A percentile compares a stretch with the other conserved stretches of the same genome.
Evolutionary conservation across 1,140 invertebrate genomes (phyloP).

Genomic region (Chrysomallon squamiferum): DNA sequence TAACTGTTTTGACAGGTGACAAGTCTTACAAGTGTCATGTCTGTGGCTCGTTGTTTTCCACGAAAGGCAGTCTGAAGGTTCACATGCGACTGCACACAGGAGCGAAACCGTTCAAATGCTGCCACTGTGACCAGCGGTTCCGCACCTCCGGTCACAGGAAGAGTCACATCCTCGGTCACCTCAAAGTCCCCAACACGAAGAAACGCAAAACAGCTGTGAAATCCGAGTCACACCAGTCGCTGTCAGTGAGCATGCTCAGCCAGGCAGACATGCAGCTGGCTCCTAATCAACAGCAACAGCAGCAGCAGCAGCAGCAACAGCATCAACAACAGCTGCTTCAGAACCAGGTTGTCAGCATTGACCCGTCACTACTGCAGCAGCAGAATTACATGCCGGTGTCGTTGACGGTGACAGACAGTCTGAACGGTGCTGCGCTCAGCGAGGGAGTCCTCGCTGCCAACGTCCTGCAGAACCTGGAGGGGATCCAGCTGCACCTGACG

Average conservation of each 20-base stretch:
- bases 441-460: constrained; percentile 41
- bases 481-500: constrained; percentile 63
- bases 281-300: constrained; percentile 26
- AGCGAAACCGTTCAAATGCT: constrained; percentile 74
- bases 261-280: not conserved
- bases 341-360: constrained; percentile 56
- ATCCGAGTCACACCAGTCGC: constrained; percentile 7
- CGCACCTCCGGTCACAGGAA: constrained; percentile 67
- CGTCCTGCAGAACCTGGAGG: constrained; percentile 53
- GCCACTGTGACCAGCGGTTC: constrained; percentile 71
- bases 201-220: constrained; percentile 22
- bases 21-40: constrained; percentile 63
- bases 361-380: constrained; percentile 44
- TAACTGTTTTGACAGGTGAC: constrained; percentile 54
- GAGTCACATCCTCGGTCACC: constrained; percentile 63
- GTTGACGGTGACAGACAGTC: constrained; percentile 40
- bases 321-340: constrained; percentile 12
- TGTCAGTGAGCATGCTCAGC: constrained; percentile 1
- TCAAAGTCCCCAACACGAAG: constrained; percentile 54
- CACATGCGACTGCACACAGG: constrained; percentile 77
- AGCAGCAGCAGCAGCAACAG: constrained; percentile 23
- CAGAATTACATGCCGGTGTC: constrained; percentile 53
- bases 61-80: constrained; percentile 70
- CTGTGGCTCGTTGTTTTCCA: constrained; percentile 60
- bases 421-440: constrained; percentile 16